Percentiles rank a stretch among this genome's conserved stretches.
These are phyloP conservation scores for Passer domesticus DNA, from an alignment of 2,113 vertebrate species.

Conservation along the genomic window DNA sequence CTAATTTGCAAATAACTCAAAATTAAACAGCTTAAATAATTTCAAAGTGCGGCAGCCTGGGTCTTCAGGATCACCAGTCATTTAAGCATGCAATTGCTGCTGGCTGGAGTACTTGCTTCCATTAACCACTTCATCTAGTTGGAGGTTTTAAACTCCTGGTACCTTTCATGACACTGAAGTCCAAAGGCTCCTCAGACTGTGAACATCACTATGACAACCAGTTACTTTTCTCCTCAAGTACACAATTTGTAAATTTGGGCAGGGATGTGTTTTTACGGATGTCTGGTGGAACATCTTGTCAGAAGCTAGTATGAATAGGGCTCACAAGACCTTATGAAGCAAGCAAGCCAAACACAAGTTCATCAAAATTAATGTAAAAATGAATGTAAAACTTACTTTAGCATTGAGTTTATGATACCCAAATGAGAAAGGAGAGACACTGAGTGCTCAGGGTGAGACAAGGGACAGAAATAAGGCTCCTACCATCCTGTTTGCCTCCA, in stretches of 20 bases:
- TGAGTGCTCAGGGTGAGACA: not conserved
- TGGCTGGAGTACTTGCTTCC: not conserved
- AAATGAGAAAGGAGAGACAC: not conserved
- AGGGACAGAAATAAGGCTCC: not conserved
- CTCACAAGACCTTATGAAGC: rapidly evolving
- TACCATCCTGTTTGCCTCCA: not conserved
- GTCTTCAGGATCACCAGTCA: not conserved
- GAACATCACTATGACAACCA: not conserved
- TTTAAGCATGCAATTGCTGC: not conserved
- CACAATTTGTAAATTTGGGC: not conserved
- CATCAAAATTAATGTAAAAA: not conserved
- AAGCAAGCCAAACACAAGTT: not conserved
- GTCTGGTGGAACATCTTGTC: not conserved
- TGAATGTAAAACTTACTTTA: not conserved
- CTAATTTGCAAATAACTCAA: not conserved
- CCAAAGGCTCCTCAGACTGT: not conserved
- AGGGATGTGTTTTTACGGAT: not conserved
- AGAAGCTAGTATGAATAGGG: not conserved
- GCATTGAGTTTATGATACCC: not conserved
- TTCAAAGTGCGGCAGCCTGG: not conserved
- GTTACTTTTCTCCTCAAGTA: not conserved
- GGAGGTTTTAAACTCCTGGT: not conserved
- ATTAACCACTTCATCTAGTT: not conserved
- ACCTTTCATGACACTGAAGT: not conserved
- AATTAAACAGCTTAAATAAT: not conserved